phyloP scores from a whole-genome alignment of 2,888 invertebrate genomes.

The Busseola fusca region DNA sequence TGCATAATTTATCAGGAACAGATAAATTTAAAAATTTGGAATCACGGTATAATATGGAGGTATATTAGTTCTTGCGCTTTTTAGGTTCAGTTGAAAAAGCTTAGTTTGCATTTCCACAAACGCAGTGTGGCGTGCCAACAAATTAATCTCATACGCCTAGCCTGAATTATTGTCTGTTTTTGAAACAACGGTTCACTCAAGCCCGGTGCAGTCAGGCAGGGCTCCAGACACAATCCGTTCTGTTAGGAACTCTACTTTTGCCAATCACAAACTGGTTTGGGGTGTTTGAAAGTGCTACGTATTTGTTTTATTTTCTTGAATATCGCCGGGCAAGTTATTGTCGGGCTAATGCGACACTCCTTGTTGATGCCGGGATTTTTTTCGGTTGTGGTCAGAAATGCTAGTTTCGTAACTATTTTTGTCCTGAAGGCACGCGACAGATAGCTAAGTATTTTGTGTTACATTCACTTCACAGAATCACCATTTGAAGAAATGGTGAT shows the following conservation, averaged over 20 bases:
- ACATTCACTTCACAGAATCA: no score
- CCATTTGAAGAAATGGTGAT: no score
- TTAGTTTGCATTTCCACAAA: conserved; percentile 8
- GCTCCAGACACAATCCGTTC: neutral
- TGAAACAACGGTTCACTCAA: neutral
- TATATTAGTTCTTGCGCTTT: conserved; percentile 8
- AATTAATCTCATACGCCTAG: neutral
- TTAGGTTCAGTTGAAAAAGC: conserved; percentile 8
- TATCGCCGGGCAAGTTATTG: neutral
- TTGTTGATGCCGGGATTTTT: neutral
- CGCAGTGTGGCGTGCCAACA: neutral
- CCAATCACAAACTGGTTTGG: conserved; percentile 38
- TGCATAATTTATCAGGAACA: neutral
- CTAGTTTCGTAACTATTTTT: neutral
- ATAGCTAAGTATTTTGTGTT: neutral
- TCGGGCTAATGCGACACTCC: neutral
- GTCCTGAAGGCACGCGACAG: neutral
- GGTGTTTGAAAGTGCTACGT: neutral
- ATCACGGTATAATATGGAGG: neutral
- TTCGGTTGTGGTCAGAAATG: no score
- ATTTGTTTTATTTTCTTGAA: conserved; percentile 9
- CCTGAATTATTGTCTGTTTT: neutral
- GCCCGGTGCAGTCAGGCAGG: neutral
- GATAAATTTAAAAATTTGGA: neutral
- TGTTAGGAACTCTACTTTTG: conserved; percentile 4